Evolutionary conservation across 2,888 invertebrate species (phyloP), one percentile per base, ranked within the genome.

Genomic region (Rosalia funebris): DNA sequence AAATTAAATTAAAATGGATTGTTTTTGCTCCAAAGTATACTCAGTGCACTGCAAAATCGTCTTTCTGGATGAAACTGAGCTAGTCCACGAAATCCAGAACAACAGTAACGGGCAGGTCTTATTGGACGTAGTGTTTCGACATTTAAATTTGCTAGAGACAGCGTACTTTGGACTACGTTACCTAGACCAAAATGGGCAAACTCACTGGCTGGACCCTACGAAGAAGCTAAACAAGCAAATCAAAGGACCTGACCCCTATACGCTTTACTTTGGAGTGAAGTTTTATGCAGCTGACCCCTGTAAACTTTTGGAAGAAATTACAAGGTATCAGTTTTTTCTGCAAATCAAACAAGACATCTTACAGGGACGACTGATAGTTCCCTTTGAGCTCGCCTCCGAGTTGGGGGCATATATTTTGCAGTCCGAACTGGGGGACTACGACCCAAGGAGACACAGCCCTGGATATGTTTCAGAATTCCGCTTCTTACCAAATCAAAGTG

Each of bases 261-360:
- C 93, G 58, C 89, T 97, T 74, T 97, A 97, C 83, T 96, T 98
- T 80, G 96, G 96, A 59, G 96, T 98, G 65, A 97, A 97, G 83
- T 98, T 96, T 83, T 98, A 98, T 83, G 95, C 96, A 1, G 95
- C 95, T 0, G 97, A 98, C 84, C 97, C 97, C 0, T 96, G 96
- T 84, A 96, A 96, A 81, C 86, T 98, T 61, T 85, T 94, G 62
- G 97, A 97, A 83, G 97, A 98, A 85, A 96, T 96, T 75, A 97
- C 97, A 60, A 96, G 97, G 86, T 98, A 98, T 84, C 96, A 97
- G 85, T 91, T 97, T 82, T 98, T 96, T 82, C 87, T 98, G 75
- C 97, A 98, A 88, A 89, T 97, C 77, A 96, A 97, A 83, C 94
- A 96, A 85, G 97, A 98, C 81, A 93, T 98, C 72, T 86, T 96